These are phyloP conservation scores for Ennomos erosarius DNA, from an alignment of 2,888 invertebrate genomes.

Conservation along the genomic window DNA sequence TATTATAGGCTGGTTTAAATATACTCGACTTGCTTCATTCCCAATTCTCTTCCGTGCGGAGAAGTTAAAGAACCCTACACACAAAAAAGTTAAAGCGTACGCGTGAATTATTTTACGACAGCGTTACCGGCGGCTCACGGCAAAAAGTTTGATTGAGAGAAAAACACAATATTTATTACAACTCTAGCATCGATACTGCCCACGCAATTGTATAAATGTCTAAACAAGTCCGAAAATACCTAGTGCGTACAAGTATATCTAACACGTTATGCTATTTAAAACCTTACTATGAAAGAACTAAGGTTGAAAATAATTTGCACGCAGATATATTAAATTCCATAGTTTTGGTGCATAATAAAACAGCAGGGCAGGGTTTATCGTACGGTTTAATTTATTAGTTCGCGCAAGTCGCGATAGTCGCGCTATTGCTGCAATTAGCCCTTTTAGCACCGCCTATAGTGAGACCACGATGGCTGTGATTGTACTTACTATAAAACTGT, in stretches of 20 bases:
- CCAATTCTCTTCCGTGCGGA: background rate
- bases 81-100: slow-evolving; percentile 29
- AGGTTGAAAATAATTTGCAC: slow-evolving; percentile 8
- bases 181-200: slow-evolving; percentile 37
- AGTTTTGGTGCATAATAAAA: slow-evolving; percentile 32
- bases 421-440: slow-evolving; percentile 48
- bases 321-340: slow-evolving; percentile 16
- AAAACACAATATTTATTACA: slow-evolving; percentile 40
- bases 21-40: too few relatives aligned
- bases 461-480: slow-evolving; percentile 25
- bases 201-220: slow-evolving; percentile 38
- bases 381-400: slow-evolving; percentile 37
- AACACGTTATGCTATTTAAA: slow-evolving; percentile 5
- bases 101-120: slow-evolving; percentile 36
- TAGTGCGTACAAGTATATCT: slow-evolving; percentile 9
- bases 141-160: slow-evolving; percentile 36
- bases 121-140: slow-evolving; percentile 26
- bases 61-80: slow-evolving; percentile 14
- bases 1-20: too few relatives aligned
- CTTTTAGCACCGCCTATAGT: slow-evolving; percentile 36
- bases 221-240: slow-evolving; percentile 31
- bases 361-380: slow-evolving; percentile 35
- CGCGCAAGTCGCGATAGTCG: slow-evolving; percentile 32
- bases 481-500: slow-evolving; percentile 1
- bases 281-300: slow-evolving; percentile 8